Evolutionary conservation across 2,888 invertebrate genomes (phyloP).

Genomic region (Eupithecia inturbata): DNA sequence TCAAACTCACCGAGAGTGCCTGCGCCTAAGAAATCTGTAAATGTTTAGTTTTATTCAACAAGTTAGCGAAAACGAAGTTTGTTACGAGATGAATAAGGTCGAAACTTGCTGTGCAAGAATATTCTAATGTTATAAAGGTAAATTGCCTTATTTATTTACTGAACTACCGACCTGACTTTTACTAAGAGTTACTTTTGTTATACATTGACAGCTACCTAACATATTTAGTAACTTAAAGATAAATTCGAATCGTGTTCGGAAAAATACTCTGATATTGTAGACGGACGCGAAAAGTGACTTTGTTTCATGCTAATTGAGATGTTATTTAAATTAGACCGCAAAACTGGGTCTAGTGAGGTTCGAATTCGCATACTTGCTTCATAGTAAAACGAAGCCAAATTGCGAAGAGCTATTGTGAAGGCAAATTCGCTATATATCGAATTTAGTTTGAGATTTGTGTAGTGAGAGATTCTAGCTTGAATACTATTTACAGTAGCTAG

Average conservation of each 20-base stretch:
- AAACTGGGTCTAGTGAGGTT: conserved; percentile 5
- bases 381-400: not conserved
- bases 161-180: not conserved
- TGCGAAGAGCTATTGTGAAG: conserved; percentile 1
- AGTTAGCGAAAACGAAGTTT: not conserved
- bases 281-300: not conserved
- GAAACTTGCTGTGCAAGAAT: conserved; percentile 1
- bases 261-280: not conserved
- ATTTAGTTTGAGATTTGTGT: not conserved
- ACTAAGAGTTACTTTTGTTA: not conserved
- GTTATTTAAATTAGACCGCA: not conserved
- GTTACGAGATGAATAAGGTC: not conserved
- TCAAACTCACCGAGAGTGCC: conserved; percentile 84
- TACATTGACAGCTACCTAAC: not conserved
- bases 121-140: conserved; percentile 18
- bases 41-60: conserved; percentile 49
- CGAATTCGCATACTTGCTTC: conserved; percentile 1
- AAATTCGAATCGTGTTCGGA: not conserved
- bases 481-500: not conserved
- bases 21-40: conserved; percentile 66
- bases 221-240: not conserved
- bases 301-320: not conserved
- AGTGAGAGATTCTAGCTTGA: no score
- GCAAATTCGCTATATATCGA: not conserved
- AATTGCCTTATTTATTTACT: conserved; percentile 6